Base-by-base conservation (phyloP, 1,140 invertebrate species). In the Bombus confusus region DNA sequence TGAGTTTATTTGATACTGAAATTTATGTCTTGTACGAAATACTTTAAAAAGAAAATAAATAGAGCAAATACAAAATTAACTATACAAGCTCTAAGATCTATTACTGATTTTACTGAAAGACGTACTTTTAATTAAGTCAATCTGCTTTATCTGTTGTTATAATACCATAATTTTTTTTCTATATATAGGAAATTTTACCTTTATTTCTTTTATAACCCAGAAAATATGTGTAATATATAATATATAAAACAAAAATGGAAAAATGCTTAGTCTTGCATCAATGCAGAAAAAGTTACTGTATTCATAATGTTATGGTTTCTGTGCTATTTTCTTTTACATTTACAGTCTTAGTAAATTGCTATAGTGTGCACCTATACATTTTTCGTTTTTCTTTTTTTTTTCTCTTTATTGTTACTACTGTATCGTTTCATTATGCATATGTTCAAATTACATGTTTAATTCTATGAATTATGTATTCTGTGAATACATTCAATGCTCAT, bases 31-130 rank as follows among this genome's bases (percentile, higher is more conserved):
- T 64, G 31, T 80, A 80, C 85, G 87, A 92, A 88, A 86, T 86
- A 88, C 18, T 39, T 86, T 89, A 85, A 59, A 22, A 92, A 68
- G 90, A 90, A 84, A 93, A 94, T 94, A 94, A 94, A 93, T 94
- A 93, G 81, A 93, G 87, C 89, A 90, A 90, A 94, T 94, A 93
- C 82, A 94, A 94, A 94, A 94, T 94, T 92, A 93, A 81, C 89
- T 93, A 91, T 94, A 93, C 88, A 92, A 91, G 90, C 91, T 93
- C 87, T 91, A 93, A 75, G 86, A 80, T 83, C 91, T 92, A 93
- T 92, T 91, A 89, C 74, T 87, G 71, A 82, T 88, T 91, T 71
- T 86, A 69, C 82, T 83, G 64, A 77, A 85, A 66, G 84, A 79
- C 39, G 59, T 86, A 87, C 25, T 64, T 84, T 68, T 92, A 87